Percentiles rank a stretch among this genome's conserved stretches.
Evolutionary conservation across 2,888 invertebrate species (phyloP).

Genomic region (Nemotelus pantherinus): DNA sequence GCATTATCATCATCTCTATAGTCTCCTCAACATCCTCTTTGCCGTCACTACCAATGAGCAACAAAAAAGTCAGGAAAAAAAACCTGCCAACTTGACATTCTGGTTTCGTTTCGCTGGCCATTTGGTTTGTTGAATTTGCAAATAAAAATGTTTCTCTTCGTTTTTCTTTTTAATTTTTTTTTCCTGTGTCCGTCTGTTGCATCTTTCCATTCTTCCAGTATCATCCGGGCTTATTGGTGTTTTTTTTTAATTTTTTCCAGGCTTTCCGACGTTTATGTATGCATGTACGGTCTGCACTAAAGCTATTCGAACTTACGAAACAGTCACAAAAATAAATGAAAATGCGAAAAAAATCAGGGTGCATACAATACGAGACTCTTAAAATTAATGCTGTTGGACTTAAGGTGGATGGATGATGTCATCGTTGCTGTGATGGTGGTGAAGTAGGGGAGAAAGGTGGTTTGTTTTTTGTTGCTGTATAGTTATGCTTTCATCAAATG

Average conservation of each 20-base stretch:
- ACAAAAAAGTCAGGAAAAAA: background rate
- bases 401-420: slow-evolving; percentile 21
- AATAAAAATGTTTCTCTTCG: slow-evolving; percentile 1
- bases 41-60: no score
- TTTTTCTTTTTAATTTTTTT: background rate
- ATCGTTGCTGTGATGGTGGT: slow-evolving; percentile 7
- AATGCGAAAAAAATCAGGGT: slow-evolving; percentile 1
- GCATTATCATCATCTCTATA: no score
- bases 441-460: slow-evolving; percentile 11
- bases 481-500: no score
- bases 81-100: slow-evolving; percentile 7
- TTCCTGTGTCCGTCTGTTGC: background rate
- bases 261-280: slow-evolving; percentile 5
- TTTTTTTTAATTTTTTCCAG: background rate
- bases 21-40: no score
- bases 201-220: background rate
- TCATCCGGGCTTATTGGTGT: no score
- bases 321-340: background rate
- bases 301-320: no score
- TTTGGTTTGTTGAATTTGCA: slow-evolving; percentile 5
- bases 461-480: background rate
- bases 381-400: background rate
- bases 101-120: background rate
- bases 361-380: background rate
- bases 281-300: no score